Percentiles rank a stretch among this genome's conserved stretches.
phyloP scores from a whole-genome alignment of 2,113 vertebrate species.

The Cyphomyrus discorhynchus region DNA sequence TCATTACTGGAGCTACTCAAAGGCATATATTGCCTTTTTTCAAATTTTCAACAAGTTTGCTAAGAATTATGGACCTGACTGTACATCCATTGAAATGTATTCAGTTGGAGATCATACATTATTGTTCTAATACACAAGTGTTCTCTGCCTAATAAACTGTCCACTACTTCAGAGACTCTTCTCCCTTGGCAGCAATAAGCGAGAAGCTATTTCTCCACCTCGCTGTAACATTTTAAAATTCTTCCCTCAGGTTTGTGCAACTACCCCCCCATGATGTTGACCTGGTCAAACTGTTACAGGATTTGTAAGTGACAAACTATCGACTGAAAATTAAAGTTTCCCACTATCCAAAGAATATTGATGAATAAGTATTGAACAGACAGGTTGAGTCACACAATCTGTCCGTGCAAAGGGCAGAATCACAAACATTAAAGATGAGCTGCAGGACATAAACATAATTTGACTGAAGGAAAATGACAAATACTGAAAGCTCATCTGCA shows the following conservation, averaged over 20 bases:
- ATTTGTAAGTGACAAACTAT: not conserved
- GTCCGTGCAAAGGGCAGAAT: not conserved
- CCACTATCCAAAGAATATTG: not conserved
- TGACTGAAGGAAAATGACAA: not conserved
- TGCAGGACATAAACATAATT: not conserved
- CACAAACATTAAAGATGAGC: not conserved
- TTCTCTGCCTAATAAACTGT: not conserved
- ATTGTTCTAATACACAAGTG: not conserved
- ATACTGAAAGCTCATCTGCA: not conserved
- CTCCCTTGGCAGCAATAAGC: not conserved
- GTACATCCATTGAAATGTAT: not conserved
- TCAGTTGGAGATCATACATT: not conserved
- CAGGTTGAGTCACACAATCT: not conserved
- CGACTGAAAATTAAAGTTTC: not conserved
- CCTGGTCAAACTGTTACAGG: not conserved
- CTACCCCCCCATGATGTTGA: not conserved
- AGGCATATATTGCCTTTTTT: not conserved
- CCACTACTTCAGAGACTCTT: not conserved
- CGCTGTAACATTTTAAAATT: not conserved
- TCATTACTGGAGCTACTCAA: not conserved
- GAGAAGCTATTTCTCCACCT: not conserved
- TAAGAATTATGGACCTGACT: not conserved
- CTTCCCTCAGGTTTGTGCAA: not conserved
- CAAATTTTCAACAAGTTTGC: not conserved
- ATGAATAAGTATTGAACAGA: not conserved